These are phyloP conservation scores for Laticauda colubrina DNA, from an alignment of 2,113 vertebrate species.

Conservation along the genomic window DNA sequence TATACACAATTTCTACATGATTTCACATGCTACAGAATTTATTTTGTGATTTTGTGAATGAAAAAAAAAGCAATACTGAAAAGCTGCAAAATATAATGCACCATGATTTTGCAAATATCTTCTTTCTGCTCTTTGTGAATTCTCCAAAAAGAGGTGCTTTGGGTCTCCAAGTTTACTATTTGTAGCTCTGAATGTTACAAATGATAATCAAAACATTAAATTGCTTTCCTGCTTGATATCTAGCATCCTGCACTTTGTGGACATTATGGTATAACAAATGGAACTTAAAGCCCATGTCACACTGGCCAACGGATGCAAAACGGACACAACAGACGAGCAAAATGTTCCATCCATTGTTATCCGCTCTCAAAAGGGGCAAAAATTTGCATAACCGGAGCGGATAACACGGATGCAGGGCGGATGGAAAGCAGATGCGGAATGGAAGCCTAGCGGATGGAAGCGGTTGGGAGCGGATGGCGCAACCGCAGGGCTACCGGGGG, in stretches of 20 bases:
- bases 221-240: background rate
- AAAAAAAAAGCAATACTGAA: background rate
- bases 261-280: background rate
- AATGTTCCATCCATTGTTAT: too few species aligned
- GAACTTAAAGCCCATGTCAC: too few species aligned
- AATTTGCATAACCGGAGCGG: too few species aligned
- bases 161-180: background rate
- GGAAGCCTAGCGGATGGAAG: too few species aligned
- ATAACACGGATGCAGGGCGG: too few species aligned
- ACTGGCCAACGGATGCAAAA: too few species aligned
- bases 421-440: too few species aligned
- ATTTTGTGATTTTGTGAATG: background rate
- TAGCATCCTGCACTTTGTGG: background rate
- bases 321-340: too few species aligned
- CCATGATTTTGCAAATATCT: background rate
- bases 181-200: background rate
- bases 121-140: background rate
- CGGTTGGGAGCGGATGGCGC: too few species aligned
- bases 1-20: background rate
- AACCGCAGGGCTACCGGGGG: too few species aligned
- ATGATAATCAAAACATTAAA: background rate
- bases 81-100: background rate
- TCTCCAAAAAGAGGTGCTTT: background rate
- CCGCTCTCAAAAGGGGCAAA: too few species aligned
- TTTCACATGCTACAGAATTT: constrained; percentile 8